phyloP scores from a whole-genome alignment of 2,888 invertebrate genomes.

The Catotricha subobsoleta region DNA sequence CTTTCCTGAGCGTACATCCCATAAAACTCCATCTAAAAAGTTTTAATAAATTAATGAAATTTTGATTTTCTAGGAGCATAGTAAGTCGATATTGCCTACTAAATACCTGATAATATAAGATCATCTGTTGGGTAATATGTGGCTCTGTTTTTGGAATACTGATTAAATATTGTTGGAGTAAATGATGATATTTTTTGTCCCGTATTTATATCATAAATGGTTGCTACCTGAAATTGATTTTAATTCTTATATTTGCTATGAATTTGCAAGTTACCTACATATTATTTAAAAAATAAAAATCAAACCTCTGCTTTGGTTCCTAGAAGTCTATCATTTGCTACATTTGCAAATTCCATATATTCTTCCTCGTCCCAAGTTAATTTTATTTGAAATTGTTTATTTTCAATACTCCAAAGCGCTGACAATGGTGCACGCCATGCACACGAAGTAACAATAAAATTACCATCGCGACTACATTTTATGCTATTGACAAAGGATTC shows the following conservation, averaged over 20 bases:
- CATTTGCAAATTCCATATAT: slow-evolving; percentile 81
- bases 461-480: slow-evolving; percentile 54
- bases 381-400: slow-evolving; percentile 32
- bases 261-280: neutral
- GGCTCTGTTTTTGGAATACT: slow-evolving; percentile 84
- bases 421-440: slow-evolving; percentile 68
- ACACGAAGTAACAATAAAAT: slow-evolving; percentile 65
- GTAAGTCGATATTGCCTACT: neutral
- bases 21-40: slow-evolving; percentile 70
- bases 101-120: slow-evolving; percentile 59
- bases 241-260: too few relatives aligned
- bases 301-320: slow-evolving; percentile 63
- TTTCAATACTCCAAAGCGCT: slow-evolving; percentile 25
- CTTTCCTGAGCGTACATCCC: slow-evolving; percentile 75
- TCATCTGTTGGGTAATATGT: slow-evolving; percentile 90
- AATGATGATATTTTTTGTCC: slow-evolving; percentile 55
- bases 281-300: neutral
- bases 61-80: neutral
- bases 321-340: slow-evolving; percentile 66
- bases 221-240: slow-evolving; percentile 19
- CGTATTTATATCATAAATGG: slow-evolving; percentile 74
- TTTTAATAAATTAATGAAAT: neutral
- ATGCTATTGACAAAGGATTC: slow-evolving; percentile 72
- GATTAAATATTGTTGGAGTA: slow-evolving; percentile 68
- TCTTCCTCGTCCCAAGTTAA: slow-evolving; percentile 65